Evolutionary conservation across 2,797 vertebrate genomes (phyloP), one percentile per base, ranked within the genome.

Genomic region (Pristis pectinata): DNA sequence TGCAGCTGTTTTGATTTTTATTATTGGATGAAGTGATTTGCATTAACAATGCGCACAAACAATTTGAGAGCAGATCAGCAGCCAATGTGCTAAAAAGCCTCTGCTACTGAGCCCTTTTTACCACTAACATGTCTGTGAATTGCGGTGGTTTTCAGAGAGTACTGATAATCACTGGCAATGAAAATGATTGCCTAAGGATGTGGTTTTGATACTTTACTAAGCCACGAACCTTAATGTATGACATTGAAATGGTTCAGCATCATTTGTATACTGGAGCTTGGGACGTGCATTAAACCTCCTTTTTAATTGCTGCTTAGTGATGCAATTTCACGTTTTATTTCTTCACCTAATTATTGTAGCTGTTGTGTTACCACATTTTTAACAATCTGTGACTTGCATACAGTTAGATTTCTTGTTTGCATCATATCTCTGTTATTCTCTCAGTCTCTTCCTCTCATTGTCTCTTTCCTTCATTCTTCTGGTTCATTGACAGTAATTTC

Each of bases 161-260:
- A 37, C 59, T 91, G 34, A 64, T 64, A 19, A 91, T 37, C 59
- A 91, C 59, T 64, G 56, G 61, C 19, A 37, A 61, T 64, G 56
- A 64, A 91, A 64, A 91, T 64, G 61, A 64, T 37, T 41, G 34
- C n/a, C 87, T 19, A 8, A 91, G n/a, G 87, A 91, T n/a, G 17
- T 37, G 85, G 6, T n/a, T 64, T 61, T 91, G 87, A 91, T 15
- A 64, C 0, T 91, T 91, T 91, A 3, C 59, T 64, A n/a, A 64
- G n/a, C 87, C 1, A 91, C 91, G 59, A 34, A 27, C 59, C 19
- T 64, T 64, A 91, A 22, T 22, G 59, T 5, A 91, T 61, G 19
- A 64, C 56, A 91, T 64, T 91, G n/a, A 64, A 91, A 91, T 91
- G 17, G n/a, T 91, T 91, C 87, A 85, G 34, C 15, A 37, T 41